Conservation (phyloP, 2,888 invertebrate species). For the Theodoxus fluviatilis region DNA sequence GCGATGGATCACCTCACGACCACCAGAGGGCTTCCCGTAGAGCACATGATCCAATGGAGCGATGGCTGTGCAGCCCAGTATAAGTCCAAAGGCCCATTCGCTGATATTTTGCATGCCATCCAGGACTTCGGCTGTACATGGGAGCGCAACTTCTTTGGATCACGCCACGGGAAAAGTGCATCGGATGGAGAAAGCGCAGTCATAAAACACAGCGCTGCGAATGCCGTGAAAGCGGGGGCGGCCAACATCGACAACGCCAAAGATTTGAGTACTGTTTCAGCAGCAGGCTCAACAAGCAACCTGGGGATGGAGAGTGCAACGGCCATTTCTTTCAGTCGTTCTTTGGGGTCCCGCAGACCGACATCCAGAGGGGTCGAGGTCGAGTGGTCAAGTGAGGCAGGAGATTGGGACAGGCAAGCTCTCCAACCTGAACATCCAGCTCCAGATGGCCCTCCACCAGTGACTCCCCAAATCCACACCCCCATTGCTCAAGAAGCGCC, state of each 20-base stretch:
- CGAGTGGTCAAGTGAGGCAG: too few relatives aligned
- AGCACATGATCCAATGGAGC: not conserved
- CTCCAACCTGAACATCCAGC: too few relatives aligned
- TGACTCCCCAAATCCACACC: too few relatives aligned
- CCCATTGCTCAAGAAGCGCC: too few relatives aligned
- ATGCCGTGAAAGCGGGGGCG: too few relatives aligned
- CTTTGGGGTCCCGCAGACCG: not conserved
- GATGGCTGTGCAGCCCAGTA: not conserved
- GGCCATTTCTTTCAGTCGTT: not conserved
- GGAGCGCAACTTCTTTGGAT: not conserved
- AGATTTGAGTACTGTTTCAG: not conserved
- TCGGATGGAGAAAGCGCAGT: not conserved
- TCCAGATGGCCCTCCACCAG: too few relatives aligned
- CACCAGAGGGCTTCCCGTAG: not conserved
- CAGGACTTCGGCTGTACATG: not conserved
- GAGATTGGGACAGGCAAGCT: too few relatives aligned
- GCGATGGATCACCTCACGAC: not conserved
- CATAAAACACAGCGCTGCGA: not conserved
- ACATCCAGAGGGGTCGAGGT: too few relatives aligned
- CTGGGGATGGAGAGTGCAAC: not conserved
- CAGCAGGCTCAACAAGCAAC: not conserved
- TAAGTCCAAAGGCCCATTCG: not conserved
- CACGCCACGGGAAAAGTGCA: not conserved
- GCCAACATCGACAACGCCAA: too few relatives aligned
- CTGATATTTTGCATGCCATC: not conserved